phyloP scores from a whole-genome alignment of 2,888 invertebrate species.

The Julus scandinavius region DNA sequence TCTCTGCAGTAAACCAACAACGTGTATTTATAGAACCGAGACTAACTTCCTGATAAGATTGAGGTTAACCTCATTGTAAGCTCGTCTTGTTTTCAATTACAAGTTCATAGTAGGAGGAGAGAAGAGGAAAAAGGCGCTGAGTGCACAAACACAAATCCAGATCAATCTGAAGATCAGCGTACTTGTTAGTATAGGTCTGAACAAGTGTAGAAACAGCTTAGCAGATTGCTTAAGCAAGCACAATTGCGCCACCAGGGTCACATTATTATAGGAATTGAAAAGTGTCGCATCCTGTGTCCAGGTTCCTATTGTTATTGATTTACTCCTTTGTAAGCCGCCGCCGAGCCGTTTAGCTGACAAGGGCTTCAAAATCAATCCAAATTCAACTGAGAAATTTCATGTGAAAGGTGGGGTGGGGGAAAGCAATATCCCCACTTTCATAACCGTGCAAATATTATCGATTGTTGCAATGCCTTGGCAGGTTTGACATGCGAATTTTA shows the following conservation, averaged over 20 bases:
- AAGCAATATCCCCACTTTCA: too few relatives aligned
- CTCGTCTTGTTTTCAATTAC: constrained; percentile 10
- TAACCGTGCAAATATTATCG: too few relatives aligned
- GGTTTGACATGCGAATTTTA: too few relatives aligned
- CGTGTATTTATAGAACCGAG: neutral
- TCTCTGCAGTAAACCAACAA: neutral
- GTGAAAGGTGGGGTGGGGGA: too few relatives aligned
- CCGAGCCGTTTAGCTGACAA: too few relatives aligned
- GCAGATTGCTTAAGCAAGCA: neutral
- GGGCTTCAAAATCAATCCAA: too few relatives aligned
- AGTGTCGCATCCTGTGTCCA: neutral
- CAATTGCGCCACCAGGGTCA: neutral
- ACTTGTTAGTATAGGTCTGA: neutral
- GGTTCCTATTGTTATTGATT: too few relatives aligned
- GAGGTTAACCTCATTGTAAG: constrained; percentile 18
- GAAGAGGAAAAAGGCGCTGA: neutral
- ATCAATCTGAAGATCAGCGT: neutral
- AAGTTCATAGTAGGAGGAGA: neutral
- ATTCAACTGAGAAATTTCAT: too few relatives aligned
- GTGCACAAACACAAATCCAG: constrained; percentile 4
- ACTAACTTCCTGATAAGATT: constrained; percentile 1
- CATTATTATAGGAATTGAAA: neutral
- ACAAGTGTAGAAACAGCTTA: neutral
- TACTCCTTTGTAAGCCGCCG: too few relatives aligned
- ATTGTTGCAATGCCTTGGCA: too few relatives aligned